Evolutionary conservation across 2,797 vertebrate genomes (phyloP), one percentile per base, ranked within the genome.

Genomic region (Sebastes vulpes): DNA sequence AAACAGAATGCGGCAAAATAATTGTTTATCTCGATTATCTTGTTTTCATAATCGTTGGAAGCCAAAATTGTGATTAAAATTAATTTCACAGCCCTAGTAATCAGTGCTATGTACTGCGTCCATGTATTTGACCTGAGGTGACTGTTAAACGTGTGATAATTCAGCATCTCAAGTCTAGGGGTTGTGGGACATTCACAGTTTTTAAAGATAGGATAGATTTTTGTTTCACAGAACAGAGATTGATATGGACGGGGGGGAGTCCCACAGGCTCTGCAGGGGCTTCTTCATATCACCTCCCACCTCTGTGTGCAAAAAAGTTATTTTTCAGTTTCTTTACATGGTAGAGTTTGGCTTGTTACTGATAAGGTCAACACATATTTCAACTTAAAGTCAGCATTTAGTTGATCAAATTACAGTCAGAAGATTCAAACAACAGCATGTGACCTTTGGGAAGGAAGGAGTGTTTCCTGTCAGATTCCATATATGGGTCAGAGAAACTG

Each of bases 401-500:
- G 35, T 59, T 71, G 10, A 59, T 18, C 46, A 26, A 57, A 67
- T 77, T 72, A 18, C 63, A 58, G n/a, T 65, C 18, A 60, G 38
- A 48, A 53, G 64, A 73, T 8, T 56, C 28, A 56, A 63, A 46
- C 21, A 60, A n/a, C 7, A 50, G 9, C 26, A 54, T 68, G 29
- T 32, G 53, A 28, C 1, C 0, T 66, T 70, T 69, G 6, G 28
- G 48, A 75, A 54, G 6, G 12, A 69, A 69, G 3, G 5, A 3
- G 11, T 65, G 38, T 20, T 79, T 75, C 66, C 77, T 64, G 67
- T 72, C 66, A 70, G 8, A 28, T 58, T 67, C 35, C 23, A 46
- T 28, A 72, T 67, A 46, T 76, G 68, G 58, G 72, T 75, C 72
- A 80, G 31, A 79, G 42, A 67, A 76, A 65, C 76, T 31, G 60